A percentile compares a stretch with the other conserved stretches of the same genome.
phyloP scores from a whole-genome alignment of 2,113 vertebrate species.

The Taxidea taxus region DNA sequence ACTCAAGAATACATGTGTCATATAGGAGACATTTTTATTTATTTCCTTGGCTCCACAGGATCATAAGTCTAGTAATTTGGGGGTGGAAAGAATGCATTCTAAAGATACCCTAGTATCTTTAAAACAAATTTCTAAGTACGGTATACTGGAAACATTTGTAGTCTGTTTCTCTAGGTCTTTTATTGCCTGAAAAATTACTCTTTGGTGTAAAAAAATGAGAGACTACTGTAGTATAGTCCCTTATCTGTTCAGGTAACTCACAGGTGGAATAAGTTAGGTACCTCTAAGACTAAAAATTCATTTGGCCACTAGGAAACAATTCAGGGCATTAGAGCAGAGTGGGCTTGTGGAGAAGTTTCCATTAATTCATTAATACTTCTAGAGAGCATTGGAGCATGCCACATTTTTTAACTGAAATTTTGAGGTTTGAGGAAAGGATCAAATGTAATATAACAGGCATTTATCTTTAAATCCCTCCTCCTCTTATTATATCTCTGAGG shows the following conservation, averaged over 20 bases:
- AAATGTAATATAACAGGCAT: neutral
- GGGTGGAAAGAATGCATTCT: neutral
- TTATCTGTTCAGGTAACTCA: neutral
- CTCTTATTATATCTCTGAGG: conserved; percentile 32
- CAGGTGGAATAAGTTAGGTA: neutral
- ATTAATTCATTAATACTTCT: conserved; percentile 17
- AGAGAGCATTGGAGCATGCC: neutral
- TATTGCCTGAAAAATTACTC: neutral
- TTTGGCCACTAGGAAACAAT: neutral
- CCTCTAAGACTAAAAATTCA: neutral
- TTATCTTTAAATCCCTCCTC: conserved; percentile 47
- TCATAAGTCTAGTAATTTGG: neutral
- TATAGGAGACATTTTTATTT: neutral
- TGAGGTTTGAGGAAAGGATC: conserved; percentile 31
- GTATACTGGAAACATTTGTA: neutral
- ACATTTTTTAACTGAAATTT: neutral
- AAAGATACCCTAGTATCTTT: neutral
- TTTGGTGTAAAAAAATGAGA: neutral
- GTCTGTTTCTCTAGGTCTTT: neutral
- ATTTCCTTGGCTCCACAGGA: neutral
- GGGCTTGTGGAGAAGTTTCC: neutral
- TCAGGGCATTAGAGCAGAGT: neutral
- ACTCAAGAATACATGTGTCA: neutral
- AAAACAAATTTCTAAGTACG: neutral
- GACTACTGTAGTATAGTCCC: neutral